Percentiles rank a stretch among this genome's conserved stretches.
phyloP scores from a whole-genome alignment of 2,888 invertebrate species.

The Cerastoderma edule region DNA sequence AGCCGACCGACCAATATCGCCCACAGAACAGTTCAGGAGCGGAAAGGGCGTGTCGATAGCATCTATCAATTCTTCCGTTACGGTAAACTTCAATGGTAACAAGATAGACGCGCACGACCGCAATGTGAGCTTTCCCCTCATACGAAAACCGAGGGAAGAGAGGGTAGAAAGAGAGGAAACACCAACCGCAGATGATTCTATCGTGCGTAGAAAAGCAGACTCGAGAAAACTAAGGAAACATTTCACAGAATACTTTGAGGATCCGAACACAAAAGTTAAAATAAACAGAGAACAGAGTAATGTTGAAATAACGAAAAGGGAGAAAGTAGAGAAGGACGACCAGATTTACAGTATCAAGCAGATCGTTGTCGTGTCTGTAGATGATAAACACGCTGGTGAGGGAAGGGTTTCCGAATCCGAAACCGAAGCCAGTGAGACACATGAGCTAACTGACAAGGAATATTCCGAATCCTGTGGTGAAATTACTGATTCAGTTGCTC shows the following conservation, averaged over 20 bases:
- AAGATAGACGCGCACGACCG: conserved; percentile 29
- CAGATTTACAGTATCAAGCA: conserved; percentile 53
- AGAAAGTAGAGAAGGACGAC: conserved; percentile 47
- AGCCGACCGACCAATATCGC: conserved; percentile 45
- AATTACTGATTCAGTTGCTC: conserved; percentile 2
- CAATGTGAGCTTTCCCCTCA: conserved; percentile 21
- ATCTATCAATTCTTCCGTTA: conserved; percentile 53
- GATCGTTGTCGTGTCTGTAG: conserved; percentile 56
- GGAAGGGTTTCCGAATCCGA: not conserved
- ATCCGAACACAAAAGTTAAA: conserved; percentile 22
- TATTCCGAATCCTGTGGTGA: conserved; percentile 25
- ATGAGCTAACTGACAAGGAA: conserved; percentile 22
- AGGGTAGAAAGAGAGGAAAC: not conserved
- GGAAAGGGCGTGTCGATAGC: conserved; percentile 45
- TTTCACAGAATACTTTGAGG: conserved; percentile 11
- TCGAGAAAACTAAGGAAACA: conserved; percentile 1
- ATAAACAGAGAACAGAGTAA: conserved; percentile 34
- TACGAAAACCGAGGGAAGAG: not conserved
- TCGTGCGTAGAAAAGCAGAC: not conserved
- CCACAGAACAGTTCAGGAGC: conserved; percentile 24
- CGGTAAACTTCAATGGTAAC: conserved; percentile 47
- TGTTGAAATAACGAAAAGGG: conserved; percentile 52
- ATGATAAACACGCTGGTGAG: conserved; percentile 25
- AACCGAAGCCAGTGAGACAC: conserved; percentile 27
- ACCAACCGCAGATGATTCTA: not conserved